Evolutionary conservation across 2,888 invertebrate genomes (phyloP).

Genomic region (Zaprionus lineosus): DNA sequence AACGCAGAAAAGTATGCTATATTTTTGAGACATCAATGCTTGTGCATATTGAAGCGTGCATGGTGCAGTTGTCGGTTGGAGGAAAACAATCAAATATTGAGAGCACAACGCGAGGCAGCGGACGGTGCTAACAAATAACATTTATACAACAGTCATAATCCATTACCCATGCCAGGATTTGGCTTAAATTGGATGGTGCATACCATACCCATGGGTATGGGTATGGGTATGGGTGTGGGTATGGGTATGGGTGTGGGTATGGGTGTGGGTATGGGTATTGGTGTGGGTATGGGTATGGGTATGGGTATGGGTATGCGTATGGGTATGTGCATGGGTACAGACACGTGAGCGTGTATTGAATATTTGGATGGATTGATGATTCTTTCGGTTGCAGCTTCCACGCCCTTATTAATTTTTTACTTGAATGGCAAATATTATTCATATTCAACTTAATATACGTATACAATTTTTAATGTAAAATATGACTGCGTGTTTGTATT

Average conservation of each 20-base stretch:
- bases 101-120: conserved; percentile 32
- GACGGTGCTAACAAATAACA: conserved; percentile 48
- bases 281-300: conserved; percentile 7
- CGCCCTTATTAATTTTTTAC: conserved; percentile 58
- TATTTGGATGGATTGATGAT: conserved; percentile 10
- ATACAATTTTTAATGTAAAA: too few relatives aligned
- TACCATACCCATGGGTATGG: neutral
- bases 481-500: too few relatives aligned
- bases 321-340: conserved; percentile 7
- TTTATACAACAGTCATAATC: conserved; percentile 63
- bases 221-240: too few relatives aligned
- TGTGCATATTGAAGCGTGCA: conserved; percentile 16
- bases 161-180: conserved; percentile 64
- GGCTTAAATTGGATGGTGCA: conserved; percentile 24
- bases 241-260: too few relatives aligned
- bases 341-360: too few relatives aligned
- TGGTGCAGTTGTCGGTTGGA: conserved; percentile 32
- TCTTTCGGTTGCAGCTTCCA: conserved; percentile 17
- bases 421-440: conserved; percentile 24
- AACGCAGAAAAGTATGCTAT: conserved; percentile 30
- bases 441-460: too few relatives aligned
- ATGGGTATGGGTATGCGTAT: conserved; percentile 4
- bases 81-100: conserved; percentile 66
- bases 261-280: too few relatives aligned
- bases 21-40: conserved; percentile 12